Evolutionary conservation across 2,797 vertebrate genomes (phyloP), one percentile per base, ranked within the genome.

Genomic region (Monodelphis domestica): DNA sequence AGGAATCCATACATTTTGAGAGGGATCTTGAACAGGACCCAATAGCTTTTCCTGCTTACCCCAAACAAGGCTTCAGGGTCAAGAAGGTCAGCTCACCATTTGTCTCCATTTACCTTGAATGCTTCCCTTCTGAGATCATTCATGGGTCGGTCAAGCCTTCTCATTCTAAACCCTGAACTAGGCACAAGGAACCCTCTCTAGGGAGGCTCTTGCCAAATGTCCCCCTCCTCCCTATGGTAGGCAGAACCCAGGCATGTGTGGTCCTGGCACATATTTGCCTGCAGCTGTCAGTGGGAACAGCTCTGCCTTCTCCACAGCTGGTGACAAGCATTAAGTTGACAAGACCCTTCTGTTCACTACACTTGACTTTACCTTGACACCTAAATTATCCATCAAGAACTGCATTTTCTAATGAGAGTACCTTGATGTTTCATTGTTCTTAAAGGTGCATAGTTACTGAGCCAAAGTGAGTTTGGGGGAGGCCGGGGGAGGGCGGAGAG

Each of bases 381-480:
- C 96, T 97, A 96, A 98, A 98, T 98, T 97, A 97, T 95, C 91
- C 95, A 95, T 95, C 95, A 96, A 93, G 91, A 96, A 94, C 97
- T 97, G 95, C 50, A 94, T 96, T 97, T 95, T 95, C 94, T 93
- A 97, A 96, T 96, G 90, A 96, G 33, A 0, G 4, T 95, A 87
- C 91, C 54, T 89, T 57, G 2, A 88, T 92, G 12, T 4, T 51
- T 95, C 93, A 91, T 97, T 98, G 78, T 97, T 96, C 95, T 97
- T 97, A 94, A 97, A 96, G 87, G 95, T 91, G 93, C 96, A 90
- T 95, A 94, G 95, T 97, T 97, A 88, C 92, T 90, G 91, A 96
- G 91, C 95, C 97, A 98, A 96, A 95, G 95, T 98, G 96, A 97
- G 57, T 95, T 96, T 93, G 97, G 95, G 95, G 92, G 88, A 89